phyloP scores from a whole-genome alignment of 2,113 vertebrate species.

The Orycteropus afer region DNA sequence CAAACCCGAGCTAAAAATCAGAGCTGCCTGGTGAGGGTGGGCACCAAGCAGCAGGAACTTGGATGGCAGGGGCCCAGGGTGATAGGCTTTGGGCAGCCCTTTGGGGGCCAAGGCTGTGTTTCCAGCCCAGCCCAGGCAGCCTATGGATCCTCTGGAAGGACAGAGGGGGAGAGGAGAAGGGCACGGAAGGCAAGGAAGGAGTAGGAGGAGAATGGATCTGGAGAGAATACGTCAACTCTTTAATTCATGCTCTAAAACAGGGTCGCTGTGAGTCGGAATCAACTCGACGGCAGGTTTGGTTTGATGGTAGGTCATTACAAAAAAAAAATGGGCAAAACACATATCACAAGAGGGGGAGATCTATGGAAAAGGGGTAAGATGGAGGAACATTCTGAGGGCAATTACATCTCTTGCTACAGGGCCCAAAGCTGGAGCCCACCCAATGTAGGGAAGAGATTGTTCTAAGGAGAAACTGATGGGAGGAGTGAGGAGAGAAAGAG shows the following conservation, averaged over 20 bases:
- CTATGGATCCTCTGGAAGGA: neutral
- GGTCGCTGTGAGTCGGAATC: neutral
- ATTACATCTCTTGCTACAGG: neutral
- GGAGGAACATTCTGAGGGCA: neutral
- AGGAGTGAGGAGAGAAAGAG: neutral
- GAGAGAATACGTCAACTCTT: neutral
- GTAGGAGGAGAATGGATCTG: neutral
- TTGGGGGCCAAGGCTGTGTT: neutral
- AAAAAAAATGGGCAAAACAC: neutral
- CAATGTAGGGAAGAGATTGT: fast-evolving
- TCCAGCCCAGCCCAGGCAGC: neutral
- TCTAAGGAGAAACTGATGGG: neutral
- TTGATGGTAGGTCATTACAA: neutral
- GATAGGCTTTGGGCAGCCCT: neutral
- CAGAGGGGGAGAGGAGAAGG: neutral
- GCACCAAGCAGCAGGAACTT: conserved; percentile 23
- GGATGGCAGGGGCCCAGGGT: conserved; percentile 17
- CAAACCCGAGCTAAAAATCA: conserved; percentile 72
- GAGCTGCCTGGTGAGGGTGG: conserved; percentile 50
- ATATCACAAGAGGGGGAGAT: neutral
- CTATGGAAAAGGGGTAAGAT: neutral
- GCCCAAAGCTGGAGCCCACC: neutral
- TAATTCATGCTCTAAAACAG: neutral
- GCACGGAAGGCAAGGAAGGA: neutral
- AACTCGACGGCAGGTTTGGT: neutral